Evolutionary conservation across 2,888 invertebrate species (phyloP), one percentile per base, ranked within the genome.

Genomic region (Phyllotreta striolata): DNA sequence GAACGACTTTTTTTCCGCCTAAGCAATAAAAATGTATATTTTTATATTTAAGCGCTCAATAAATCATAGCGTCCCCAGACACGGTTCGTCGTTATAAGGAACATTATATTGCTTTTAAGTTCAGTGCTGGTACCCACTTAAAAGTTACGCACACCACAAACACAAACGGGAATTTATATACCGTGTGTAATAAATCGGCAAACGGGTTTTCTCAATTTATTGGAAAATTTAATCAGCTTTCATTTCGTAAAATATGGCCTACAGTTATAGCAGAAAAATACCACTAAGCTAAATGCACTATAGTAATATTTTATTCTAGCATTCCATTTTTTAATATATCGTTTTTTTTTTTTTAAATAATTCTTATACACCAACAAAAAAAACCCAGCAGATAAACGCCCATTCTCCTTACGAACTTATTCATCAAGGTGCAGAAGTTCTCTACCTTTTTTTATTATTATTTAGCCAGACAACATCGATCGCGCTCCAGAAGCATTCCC

Each of bases 91-190:
- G 52, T 60, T 60, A 43, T 35, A 39, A 35, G 37, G 14, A 60
- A 60, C 60, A 49, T 60, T 60, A 60, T 60, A 54, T 60, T 60
- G 43, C 60, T 60, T 54, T 54, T 44, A 38, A 60, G 52, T 52
- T 44, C 52, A 43, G 59, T 43, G 37, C 12, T 35, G 8, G 35
- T 14, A 59, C 43, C 12, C 43, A 24, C 24, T 24, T 43, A 24
- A 24, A 24, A 24, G 24, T 24, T 24, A 24, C 24, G 24, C 34
- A 55, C 43, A 55, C 34, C 24, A 24, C 24, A 24, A 24, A 24
- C 24, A 24, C 24, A 24, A 24, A 24, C 24, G 24, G 24, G 24
- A 24, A 24, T 24, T 24, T 24, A 24, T 24, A 24, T 24, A 4
- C 24, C 4, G 24, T 24, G 24, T 24, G 24, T 4, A 24, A 24